Percentiles rank a stretch among this genome's conserved stretches.
These are phyloP conservation scores for Drosophila parvula DNA, from an alignment of 1,140 invertebrate genomes.

Conservation along the genomic window DNA sequence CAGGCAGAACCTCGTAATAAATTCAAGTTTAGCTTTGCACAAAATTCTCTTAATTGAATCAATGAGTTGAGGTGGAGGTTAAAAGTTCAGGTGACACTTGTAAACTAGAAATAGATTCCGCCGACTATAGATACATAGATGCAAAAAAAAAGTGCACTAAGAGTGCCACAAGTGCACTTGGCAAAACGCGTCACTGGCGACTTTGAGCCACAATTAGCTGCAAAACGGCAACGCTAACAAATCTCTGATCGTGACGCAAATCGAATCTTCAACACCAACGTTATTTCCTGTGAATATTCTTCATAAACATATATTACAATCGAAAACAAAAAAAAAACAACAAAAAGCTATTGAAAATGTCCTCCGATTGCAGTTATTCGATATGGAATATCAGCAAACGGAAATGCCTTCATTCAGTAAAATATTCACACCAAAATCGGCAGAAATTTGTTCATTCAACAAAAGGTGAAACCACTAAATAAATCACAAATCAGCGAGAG, in stretches of 20 bases:
- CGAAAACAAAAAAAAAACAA: background rate
- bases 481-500: conserved; percentile 52
- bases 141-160: conserved; percentile 23
- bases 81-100: conserved; percentile 27
- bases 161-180: conserved; percentile 29
- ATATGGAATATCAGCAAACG: conserved; percentile 36
- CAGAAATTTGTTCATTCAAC: conserved; percentile 47
- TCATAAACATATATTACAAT: conserved; percentile 10
- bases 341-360: conserved; percentile 26
- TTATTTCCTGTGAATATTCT: conserved; percentile 33
- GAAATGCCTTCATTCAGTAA: conserved; percentile 54
- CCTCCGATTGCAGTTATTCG: conserved; percentile 47
- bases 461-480: conserved; percentile 36
- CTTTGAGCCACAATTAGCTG: conserved; percentile 54
- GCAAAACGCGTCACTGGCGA: conserved; percentile 45
- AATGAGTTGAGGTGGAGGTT: background rate
- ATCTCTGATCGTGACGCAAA: conserved; percentile 37
- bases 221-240: conserved; percentile 6
- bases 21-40: background rate
- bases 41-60: conserved; percentile 26
- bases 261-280: conserved; percentile 20
- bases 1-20: background rate
- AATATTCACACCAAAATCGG: conserved; percentile 52
- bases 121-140: background rate
- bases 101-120: conserved; percentile 15